Evolutionary conservation across 2,888 invertebrate species (phyloP).

Genomic region (Caenorhabditis parvicauda): DNA sequence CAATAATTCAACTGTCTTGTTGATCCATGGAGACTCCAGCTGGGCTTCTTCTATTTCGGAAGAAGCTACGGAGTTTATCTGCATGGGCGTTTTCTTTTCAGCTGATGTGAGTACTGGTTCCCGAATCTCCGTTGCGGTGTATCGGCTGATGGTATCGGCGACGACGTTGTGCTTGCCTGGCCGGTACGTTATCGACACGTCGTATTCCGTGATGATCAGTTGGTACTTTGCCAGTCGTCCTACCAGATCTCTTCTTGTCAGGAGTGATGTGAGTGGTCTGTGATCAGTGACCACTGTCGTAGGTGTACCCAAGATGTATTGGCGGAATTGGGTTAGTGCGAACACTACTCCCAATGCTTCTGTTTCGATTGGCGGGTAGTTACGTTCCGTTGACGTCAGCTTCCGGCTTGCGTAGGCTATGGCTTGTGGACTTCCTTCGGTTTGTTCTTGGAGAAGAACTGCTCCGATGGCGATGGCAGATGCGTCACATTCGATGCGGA

Average conservation of each 20-base stretch:
- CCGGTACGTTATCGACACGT: slow-evolving; percentile 12
- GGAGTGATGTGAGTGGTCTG: slow-evolving; percentile 9
- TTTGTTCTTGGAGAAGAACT: slow-evolving; percentile 15
- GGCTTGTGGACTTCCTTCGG: neutral
- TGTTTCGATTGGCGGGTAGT: slow-evolving; percentile 14
- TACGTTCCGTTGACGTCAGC: slow-evolving; percentile 7
- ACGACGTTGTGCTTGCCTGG: slow-evolving; percentile 13
- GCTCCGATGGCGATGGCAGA: slow-evolving; percentile 17
- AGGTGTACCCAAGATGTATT: slow-evolving; percentile 14
- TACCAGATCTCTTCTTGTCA: slow-evolving; percentile 5
- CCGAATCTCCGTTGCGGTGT: no score
- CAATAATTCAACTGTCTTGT: no score
- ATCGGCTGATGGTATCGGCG: slow-evolving; percentile 8
- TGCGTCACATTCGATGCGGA: slow-evolving; percentile 20
- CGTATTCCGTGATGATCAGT: slow-evolving; percentile 6
- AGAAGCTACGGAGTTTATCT: no score
- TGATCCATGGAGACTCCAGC: no score
- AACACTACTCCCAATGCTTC: slow-evolving; percentile 17
- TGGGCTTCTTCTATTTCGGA: no score
- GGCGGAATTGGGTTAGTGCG: slow-evolving; percentile 12
- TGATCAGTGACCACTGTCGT: slow-evolving; percentile 16
- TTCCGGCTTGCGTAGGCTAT: slow-evolving; percentile 13
- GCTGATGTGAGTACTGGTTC: no score
- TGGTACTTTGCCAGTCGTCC: slow-evolving; percentile 12
- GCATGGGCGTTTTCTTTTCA: no score